Conservation (phyloP, 1,140 invertebrate genomes). For the Bombus pyrosoma region DNA sequence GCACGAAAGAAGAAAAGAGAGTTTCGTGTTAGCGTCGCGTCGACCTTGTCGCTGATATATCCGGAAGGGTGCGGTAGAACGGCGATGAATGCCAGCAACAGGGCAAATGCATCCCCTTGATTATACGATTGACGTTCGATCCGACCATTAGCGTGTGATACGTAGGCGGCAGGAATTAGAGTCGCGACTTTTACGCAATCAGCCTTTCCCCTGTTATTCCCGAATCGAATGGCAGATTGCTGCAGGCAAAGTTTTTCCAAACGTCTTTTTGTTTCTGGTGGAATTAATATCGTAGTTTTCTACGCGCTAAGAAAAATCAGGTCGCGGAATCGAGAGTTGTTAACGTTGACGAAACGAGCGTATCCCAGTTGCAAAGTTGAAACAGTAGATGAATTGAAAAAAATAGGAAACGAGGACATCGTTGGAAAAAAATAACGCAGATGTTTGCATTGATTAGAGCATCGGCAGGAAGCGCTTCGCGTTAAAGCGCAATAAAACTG, state of each 20-base stretch:
- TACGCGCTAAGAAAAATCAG: background rate
- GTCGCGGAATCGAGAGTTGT: background rate
- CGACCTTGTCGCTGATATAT: conserved; percentile 72
- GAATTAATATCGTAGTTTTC: background rate
- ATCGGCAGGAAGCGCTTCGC: conserved; percentile 23
- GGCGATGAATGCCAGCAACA: conserved; percentile 72
- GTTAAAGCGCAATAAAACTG: conserved; percentile 55
- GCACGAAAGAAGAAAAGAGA: conserved; percentile 27
- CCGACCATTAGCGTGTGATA: conserved; percentile 21
- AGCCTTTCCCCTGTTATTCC: background rate
- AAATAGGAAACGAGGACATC: background rate
- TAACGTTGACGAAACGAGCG: background rate
- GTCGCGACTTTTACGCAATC: conserved; percentile 10
- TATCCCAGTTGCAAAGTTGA: background rate
- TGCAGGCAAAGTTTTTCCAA: background rate
- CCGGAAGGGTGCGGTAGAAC: conserved; percentile 78
- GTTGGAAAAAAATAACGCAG: too few species aligned
- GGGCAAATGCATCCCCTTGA: conserved; percentile 78
- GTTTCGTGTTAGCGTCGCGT: conserved; percentile 55
- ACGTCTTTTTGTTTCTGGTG: background rate
- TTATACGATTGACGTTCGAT: conserved; percentile 74
- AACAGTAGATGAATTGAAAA: background rate
- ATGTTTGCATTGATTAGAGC: conserved; percentile 35
- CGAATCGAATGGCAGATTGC: background rate
- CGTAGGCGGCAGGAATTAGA: background rate